phyloP scores from a whole-genome alignment of 2,113 vertebrate species.

The Gallinago undulata region DNA sequence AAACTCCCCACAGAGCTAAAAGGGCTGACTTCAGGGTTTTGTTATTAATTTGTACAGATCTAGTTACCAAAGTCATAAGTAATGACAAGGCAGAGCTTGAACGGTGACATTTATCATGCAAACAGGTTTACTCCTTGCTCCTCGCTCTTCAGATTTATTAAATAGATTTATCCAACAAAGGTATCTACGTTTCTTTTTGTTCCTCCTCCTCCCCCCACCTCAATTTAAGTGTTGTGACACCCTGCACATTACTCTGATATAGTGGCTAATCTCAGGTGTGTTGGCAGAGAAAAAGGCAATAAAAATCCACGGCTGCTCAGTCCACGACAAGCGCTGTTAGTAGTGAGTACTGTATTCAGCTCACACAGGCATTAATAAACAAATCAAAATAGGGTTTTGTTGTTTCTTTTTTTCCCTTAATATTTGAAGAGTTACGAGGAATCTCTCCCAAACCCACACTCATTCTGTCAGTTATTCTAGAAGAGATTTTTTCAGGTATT shows the following conservation, averaged over 20 bases:
- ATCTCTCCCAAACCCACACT: neutral
- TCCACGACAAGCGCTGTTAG: neutral
- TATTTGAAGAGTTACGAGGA: neutral
- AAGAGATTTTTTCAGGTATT: neutral
- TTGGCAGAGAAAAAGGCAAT: neutral
- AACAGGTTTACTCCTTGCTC: neutral
- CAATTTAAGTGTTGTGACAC: neutral
- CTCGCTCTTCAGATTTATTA: conserved; percentile 15
- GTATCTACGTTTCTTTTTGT: neutral
- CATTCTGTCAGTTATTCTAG: neutral
- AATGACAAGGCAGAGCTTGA: neutral
- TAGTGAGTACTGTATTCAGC: neutral
- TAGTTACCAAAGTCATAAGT: neutral
- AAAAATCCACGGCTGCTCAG: neutral
- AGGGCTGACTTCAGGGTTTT: neutral
- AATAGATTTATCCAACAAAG: neutral
- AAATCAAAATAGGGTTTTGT: neutral
- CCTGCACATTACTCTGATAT: neutral
- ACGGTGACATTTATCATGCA: neutral
- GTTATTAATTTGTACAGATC: neutral
- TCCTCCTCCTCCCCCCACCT: neutral
- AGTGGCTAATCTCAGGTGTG: neutral
- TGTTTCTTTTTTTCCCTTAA: neutral
- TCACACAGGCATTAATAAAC: neutral
- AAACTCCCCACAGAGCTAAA: neutral